Evolutionary conservation across 2,113 vertebrate genomes (phyloP), one percentile per base, ranked within the genome.

Genomic region (Osmerus mordax): DNA sequence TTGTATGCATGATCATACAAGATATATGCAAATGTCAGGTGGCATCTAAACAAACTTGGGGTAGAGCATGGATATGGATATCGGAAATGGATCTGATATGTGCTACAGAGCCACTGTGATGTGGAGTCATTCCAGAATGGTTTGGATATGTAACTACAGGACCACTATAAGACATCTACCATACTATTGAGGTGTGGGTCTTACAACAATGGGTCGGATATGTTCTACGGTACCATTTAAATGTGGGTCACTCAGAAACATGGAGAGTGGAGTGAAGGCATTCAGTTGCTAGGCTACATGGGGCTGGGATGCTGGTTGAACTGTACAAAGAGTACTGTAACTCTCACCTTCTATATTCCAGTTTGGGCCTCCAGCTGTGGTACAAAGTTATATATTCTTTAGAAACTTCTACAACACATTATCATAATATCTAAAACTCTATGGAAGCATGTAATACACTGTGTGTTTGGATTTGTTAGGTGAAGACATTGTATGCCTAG

Each of bases 271-370:
- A 86, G 90, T 89, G 88, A 84, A 87, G 81, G 84, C 77, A 78
- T 71, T 84, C 81, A 88, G 78, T 84, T 77, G 86, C 85, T 92
- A 88, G 81, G 80, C 78, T 91, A 88, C 80, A 91, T 92, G 89
- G 83, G 80, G 75, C 70, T 69, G 61, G 29, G 75, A 86, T 84
- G 88, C 85, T 78, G 75, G 87, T 72, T 77, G 78, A 67, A 74
- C 69, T 78, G 78, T 76, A 73, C 81, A 75, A 41, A 68, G 64
- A 71, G 59, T 60, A 74, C 60, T 65, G 71, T 63, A 78, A 63
- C 67, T 81, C 92, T 93, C 91, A 93, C 92, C 92, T 93, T 93
- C 91, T 89, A 92, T 90, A 91, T 91, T 92, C 92, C 92, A 93
- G 90, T 90, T 92, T 88, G 90, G 86, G 90, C 89, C 88, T 91